Evolutionary conservation across 2,888 invertebrate genomes (phyloP).

Genomic region (Diloba caeruleocephala): DNA sequence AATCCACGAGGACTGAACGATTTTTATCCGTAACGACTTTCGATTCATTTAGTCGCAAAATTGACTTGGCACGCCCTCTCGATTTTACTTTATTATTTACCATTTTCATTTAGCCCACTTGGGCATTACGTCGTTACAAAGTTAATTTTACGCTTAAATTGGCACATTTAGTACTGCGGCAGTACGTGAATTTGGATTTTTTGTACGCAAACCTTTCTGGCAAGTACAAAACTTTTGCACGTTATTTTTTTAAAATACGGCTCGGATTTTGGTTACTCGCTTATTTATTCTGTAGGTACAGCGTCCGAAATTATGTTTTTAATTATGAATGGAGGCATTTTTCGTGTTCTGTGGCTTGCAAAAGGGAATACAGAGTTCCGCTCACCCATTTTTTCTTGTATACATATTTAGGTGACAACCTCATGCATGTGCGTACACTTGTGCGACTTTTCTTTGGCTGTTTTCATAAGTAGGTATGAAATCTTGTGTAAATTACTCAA

Average conservation of each 20-base stretch:
- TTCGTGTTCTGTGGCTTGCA: slow-evolving; percentile 15
- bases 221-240: slow-evolving; percentile 42
- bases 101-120: slow-evolving; percentile 66
- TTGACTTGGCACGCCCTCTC: slow-evolving; percentile 65
- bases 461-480: too few species aligned
- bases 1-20: slow-evolving; percentile 42
- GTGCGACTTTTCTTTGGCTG: too few species aligned
- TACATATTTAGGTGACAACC: too few species aligned
- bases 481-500: too few species aligned
- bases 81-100: slow-evolving; percentile 69
- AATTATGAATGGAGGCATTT: slow-evolving; percentile 37
- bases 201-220: slow-evolving; percentile 45
- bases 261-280: slow-evolving; percentile 28
- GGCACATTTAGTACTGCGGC: slow-evolving; percentile 40
- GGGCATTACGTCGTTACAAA: slow-evolving; percentile 59
- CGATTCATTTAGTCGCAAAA: slow-evolving; percentile 68
- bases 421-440: too few species aligned
- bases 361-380: neutral
- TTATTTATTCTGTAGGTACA: slow-evolving; percentile 42
- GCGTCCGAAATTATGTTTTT: slow-evolving; percentile 27
- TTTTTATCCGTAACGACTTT: slow-evolving; percentile 63
- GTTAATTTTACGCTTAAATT: slow-evolving; percentile 60
- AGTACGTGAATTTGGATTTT: slow-evolving; percentile 41
- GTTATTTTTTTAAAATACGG: slow-evolving; percentile 40
- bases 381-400: too few species aligned